A percentile compares a stretch with the other conserved stretches of the same genome.
phyloP scores from a whole-genome alignment of 2,797 vertebrate genomes.

The Lophius americanus region DNA sequence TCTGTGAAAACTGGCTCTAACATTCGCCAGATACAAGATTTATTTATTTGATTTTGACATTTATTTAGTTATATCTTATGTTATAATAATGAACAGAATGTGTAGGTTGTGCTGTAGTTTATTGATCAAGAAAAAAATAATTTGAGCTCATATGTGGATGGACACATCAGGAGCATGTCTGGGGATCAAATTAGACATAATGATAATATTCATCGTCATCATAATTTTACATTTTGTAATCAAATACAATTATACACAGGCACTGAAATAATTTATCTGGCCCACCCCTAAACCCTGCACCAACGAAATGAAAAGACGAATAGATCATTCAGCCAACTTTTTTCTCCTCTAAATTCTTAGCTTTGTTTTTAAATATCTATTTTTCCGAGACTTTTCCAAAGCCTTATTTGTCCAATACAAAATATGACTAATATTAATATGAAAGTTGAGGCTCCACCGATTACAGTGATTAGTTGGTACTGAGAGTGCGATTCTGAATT shows the following conservation, averaged over 20 bases:
- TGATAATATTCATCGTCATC: too few species aligned
- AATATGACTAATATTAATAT: too few species aligned
- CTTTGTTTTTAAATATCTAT: background rate
- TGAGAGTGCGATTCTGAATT: conserved; percentile 10
- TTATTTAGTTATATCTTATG: conserved; percentile 10
- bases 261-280: too few species aligned
- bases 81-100: background rate
- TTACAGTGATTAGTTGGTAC: background rate
- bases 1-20: too few species aligned
- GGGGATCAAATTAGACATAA: too few species aligned
- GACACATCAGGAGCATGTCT: background rate
- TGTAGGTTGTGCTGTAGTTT: background rate
- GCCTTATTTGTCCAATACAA: too few species aligned
- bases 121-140: background rate
- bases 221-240: too few species aligned
- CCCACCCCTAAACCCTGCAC: too few species aligned
- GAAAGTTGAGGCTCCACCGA: background rate
- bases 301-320: too few species aligned
- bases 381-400: too few species aligned
- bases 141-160: background rate
- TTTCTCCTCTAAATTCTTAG: background rate
- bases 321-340: too few species aligned
- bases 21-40: background rate
- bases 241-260: too few species aligned
- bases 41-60: conserved; percentile 3